Conservation (phyloP, 2,797 vertebrate species). For the Phalanger gymnotis region DNA sequence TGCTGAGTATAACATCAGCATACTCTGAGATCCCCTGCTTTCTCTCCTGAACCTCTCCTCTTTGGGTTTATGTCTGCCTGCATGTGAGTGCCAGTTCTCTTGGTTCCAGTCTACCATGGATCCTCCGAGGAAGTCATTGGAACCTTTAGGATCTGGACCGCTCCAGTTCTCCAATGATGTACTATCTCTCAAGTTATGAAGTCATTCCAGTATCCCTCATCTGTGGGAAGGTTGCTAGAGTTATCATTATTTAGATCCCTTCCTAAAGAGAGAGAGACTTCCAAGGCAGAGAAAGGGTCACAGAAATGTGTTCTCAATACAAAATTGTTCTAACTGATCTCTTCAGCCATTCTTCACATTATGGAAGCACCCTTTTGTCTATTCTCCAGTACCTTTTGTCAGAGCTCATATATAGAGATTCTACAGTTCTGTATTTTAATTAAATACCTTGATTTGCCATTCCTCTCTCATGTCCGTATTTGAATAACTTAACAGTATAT, state of each 20-base stretch:
- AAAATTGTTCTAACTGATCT: neutral
- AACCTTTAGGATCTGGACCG: neutral
- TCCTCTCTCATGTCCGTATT: neutral
- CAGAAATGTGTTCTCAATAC: accelerated
- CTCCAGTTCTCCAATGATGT: neutral
- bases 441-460: slow-evolving; percentile 32
- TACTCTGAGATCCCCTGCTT: slow-evolving; percentile 1
- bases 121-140: neutral
- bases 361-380: neutral
- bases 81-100: neutral
- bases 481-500: neutral
- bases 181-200: slow-evolving; percentile 6
- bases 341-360: neutral
- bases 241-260: neutral
- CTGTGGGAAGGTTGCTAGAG: accelerated
- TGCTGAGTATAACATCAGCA: neutral
- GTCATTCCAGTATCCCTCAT: neutral
- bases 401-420: neutral
- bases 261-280: neutral
- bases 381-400: slow-evolving; percentile 1
- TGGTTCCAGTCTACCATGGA: slow-evolving; percentile 8
- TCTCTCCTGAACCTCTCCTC: slow-evolving; percentile 19
- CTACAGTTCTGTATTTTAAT: slow-evolving; percentile 26
- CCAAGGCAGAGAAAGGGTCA: accelerated
- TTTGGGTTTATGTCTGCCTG: slow-evolving; percentile 6